Conservation (phyloP, 2,797 vertebrate genomes). For the Neosilurus hyrtlii region DNA sequence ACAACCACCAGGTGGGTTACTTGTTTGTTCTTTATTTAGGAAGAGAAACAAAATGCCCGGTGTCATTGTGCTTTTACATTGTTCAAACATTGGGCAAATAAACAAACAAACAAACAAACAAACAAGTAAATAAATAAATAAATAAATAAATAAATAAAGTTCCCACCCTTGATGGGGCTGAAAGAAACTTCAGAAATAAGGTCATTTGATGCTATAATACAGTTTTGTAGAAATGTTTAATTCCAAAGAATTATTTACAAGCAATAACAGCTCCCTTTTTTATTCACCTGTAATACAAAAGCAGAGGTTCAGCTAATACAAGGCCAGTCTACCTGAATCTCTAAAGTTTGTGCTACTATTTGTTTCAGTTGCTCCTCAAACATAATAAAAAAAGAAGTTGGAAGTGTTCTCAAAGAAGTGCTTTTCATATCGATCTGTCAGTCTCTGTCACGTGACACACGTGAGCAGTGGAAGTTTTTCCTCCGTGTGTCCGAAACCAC, state of each 20-base stretch:
- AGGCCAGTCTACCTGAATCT: conserved; percentile 82
- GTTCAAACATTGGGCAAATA: conserved; percentile 67
- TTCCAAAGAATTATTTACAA: conserved; percentile 78
- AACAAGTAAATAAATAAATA: conserved; percentile 46
- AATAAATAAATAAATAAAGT: conserved; percentile 2
- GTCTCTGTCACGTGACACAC: conserved; percentile 54
- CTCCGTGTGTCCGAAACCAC: conserved; percentile 2
- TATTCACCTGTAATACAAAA: conserved; percentile 61
- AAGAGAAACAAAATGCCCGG: conserved; percentile 79
- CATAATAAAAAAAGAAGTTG: conserved; percentile 64
- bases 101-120: conserved; percentile 53
- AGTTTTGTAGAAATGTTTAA: conserved; percentile 76
- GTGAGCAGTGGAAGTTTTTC: conserved; percentile 52
- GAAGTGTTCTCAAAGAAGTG: conserved; percentile 66
- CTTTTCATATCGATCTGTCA: conserved; percentile 51
- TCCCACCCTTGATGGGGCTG: conserved; percentile 42
- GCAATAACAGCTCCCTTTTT: conserved; percentile 62
- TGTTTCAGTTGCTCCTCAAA: conserved; percentile 55
- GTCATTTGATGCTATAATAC: conserved; percentile 66
- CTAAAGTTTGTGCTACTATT: conserved; percentile 82
- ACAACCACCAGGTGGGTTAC: conserved; percentile 52
- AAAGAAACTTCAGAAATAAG: conserved; percentile 60
- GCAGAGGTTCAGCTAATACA: conserved; percentile 70
- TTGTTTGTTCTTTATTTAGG: conserved; percentile 75
- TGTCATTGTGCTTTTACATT: conserved; percentile 84